Conservation (phyloP, 1,140 invertebrate genomes). For the Lucilia cuprina region DNA sequence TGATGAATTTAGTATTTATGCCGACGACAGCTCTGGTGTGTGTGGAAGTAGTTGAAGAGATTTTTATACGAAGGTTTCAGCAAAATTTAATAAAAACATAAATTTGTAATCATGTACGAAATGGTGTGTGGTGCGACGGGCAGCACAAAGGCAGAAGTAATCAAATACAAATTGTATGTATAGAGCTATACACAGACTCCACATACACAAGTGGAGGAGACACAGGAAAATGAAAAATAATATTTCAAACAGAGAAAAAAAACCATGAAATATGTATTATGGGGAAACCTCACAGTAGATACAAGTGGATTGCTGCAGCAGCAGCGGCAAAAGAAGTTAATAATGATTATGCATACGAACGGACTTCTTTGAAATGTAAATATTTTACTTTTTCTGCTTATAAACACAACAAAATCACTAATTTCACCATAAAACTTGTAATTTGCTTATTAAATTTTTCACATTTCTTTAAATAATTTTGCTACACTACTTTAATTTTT, state of each 20-base stretch:
- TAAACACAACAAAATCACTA: neutral
- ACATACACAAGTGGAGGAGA: constrained; percentile 20
- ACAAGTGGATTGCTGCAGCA: neutral
- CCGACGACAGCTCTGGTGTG: too few species aligned
- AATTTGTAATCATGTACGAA: neutral
- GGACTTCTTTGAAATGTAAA: neutral
- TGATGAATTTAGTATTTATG: neutral
- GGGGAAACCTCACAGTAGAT: constrained; percentile 3
- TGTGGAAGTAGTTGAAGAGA: too few species aligned
- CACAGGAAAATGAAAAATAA: constrained; percentile 47
- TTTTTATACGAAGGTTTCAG: neutral
- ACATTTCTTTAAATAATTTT: neutral
- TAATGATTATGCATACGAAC: constrained; percentile 10
- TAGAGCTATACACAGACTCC: constrained; percentile 40
- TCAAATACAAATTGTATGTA: constrained; percentile 30
- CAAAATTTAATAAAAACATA: neutral
- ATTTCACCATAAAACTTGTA: neutral
- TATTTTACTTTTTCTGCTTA: neutral
- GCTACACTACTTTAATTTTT: constrained; percentile 1
- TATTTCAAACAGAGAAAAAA: constrained; percentile 14
- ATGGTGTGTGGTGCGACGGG: neutral
- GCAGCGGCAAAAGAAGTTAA: neutral
- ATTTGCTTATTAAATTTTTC: neutral
- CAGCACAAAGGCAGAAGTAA: constrained; percentile 33
- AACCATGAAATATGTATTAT: neutral